Base-by-base conservation (phyloP, 2,888 invertebrate genomes). In the Mechanitis messenoides region DNA sequence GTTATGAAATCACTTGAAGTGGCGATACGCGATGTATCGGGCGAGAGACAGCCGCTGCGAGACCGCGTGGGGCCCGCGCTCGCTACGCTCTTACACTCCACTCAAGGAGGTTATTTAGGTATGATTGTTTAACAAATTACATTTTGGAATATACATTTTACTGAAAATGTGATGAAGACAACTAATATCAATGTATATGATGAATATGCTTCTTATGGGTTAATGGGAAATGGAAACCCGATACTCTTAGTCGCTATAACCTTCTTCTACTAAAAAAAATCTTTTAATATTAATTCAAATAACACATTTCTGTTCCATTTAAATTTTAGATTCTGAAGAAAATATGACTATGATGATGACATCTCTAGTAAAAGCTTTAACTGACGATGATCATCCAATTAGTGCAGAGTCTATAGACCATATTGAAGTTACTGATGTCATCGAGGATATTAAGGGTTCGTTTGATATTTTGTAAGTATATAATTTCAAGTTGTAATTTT, bases 271-370 rank as follows among this genome's bases (percentile, higher is more conserved):
- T 20, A 20, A 20, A 20, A 47, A n/a, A n/a, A 20, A 47, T n/a
- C 1, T n/a, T 3, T n/a, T n/a, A 47, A 2, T n/a, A 47, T 5
- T 20, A 20, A 47, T 20, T 3, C 6, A 3, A 50, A 31, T 2
- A 31, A 31, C 5, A 47, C n/a, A n/a, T 28, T 2, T 35, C 5
- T 1, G 6, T 47, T 45, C 2, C 42, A 58, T 45, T 58, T 50
- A 45, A 56, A 62, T 75, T 75, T 5, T 74, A 89, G 89, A 78
- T 66, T 78, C 77, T 53, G 78, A 80, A 50, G 85, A 85, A 62
- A 86, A 86, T 1, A 83, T 87, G 85, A 78, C 87, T 3, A 79
- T 85, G 1, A 85, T 87, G 1, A 83, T 89, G 87, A 78, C 87
- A 4, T 78, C 85, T 0, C 72, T 89, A 1, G 79, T 89, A 12